Percentiles rank a stretch among this genome's conserved stretches.
These are phyloP conservation scores for Parthenolecanium corni DNA, from an alignment of 2,888 invertebrate species.

Conservation along the genomic window DNA sequence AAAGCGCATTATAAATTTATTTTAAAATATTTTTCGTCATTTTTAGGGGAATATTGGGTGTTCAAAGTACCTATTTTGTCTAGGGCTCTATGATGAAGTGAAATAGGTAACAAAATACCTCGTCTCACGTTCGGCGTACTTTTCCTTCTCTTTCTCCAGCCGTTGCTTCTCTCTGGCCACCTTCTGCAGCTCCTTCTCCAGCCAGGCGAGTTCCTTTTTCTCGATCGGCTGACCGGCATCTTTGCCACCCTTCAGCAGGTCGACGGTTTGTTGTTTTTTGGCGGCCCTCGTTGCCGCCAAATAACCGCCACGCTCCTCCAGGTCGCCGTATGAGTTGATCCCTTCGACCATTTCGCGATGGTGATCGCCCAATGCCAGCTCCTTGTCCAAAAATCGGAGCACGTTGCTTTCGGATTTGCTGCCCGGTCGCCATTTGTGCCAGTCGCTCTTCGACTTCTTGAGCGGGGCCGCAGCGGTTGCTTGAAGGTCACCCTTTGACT, in stretches of 20 bases:
- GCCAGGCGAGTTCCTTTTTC: slow-evolving; percentile 40
- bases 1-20: too few relatives aligned
- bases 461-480: slow-evolving; percentile 55
- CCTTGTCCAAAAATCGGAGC: slow-evolving; percentile 13
- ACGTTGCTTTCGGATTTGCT: slow-evolving; percentile 28
- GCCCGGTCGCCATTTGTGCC: slow-evolving; percentile 28
- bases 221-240: not conserved
- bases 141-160: slow-evolving; percentile 49
- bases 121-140: slow-evolving; percentile 53
- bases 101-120: too few relatives aligned
- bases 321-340: slow-evolving; percentile 29
- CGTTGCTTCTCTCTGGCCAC: slow-evolving; percentile 51
- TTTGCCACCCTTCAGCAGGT: slow-evolving; percentile 2
- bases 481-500: slow-evolving; percentile 42
- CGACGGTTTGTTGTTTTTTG: not conserved
- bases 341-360: not conserved
- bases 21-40: too few relatives aligned
- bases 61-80: too few relatives aligned
- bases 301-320: not conserved
- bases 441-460: slow-evolving; percentile 37
- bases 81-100: too few relatives aligned
- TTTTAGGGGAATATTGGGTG: too few relatives aligned
- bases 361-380: not conserved
- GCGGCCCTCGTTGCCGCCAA: not conserved
- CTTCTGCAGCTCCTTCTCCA: slow-evolving; percentile 48